phyloP scores from a whole-genome alignment of 2,797 vertebrate species.

The Eulemur rubriventer region DNA sequence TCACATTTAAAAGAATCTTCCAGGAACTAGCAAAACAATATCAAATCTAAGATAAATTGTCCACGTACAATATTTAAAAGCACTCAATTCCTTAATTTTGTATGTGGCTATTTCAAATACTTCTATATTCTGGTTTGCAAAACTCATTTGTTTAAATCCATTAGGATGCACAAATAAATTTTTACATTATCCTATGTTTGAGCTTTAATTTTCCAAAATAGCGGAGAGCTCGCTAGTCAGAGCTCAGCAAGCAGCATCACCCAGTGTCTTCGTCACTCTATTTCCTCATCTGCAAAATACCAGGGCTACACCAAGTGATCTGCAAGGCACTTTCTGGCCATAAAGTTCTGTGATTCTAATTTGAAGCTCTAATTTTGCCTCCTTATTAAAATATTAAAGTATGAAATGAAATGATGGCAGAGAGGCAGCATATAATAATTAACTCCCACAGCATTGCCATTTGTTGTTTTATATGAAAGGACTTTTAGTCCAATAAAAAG shows the following conservation, averaged over 20 bases:
- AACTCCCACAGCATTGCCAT: not conserved
- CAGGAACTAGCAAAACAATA: constrained; percentile 5
- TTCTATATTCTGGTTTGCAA: constrained; percentile 40
- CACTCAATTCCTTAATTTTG: not conserved
- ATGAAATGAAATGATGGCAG: constrained; percentile 6
- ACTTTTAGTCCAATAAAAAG: constrained; percentile 9
- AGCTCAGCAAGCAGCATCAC: not conserved
- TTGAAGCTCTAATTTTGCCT: not conserved
- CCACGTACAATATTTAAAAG: not conserved
- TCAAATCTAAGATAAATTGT: not conserved
- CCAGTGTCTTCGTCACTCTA: not conserved
- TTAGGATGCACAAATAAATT: not conserved
- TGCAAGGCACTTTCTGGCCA: not conserved
- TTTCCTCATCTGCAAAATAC: not conserved
- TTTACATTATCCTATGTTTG: not conserved
- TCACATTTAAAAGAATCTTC: constrained; percentile 26
- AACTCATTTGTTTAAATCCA: not conserved
- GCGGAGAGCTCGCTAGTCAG: not conserved
- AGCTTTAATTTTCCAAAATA: not conserved
- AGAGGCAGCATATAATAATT: not conserved
- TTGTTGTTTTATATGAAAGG: not conserved
- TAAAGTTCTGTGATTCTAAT: not conserved
- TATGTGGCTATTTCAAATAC: not conserved
- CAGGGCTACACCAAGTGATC: not conserved
- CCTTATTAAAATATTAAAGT: constrained; percentile 38